Percentiles rank a stretch among this genome's conserved stretches.
phyloP scores from a whole-genome alignment of 2,797 vertebrate genomes.

The Eulemur mongoz region DNA sequence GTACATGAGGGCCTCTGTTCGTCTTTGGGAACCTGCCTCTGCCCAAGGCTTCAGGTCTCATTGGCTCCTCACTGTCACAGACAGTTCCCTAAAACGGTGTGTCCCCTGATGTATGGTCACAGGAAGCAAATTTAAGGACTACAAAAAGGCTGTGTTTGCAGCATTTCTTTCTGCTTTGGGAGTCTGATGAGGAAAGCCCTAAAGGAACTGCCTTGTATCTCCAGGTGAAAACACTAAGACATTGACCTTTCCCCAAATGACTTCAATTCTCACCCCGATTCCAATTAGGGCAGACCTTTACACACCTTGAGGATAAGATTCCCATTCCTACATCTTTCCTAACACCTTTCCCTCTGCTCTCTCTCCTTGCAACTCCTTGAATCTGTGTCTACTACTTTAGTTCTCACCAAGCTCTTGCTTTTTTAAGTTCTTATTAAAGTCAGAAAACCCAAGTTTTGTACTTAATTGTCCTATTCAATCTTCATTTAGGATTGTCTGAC shows the following conservation, averaged over 20 bases:
- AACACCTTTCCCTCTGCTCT: neutral
- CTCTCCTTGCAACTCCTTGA: neutral
- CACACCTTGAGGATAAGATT: accelerated
- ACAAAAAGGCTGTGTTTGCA: neutral
- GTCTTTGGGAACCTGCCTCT: neutral
- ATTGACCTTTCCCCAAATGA: neutral
- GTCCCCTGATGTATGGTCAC: neutral
- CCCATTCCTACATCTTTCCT: neutral
- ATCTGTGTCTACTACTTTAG: neutral
- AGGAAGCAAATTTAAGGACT: neutral
- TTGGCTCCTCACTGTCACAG: neutral
- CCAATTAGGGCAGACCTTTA: neutral
- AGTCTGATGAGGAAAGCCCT: neutral
- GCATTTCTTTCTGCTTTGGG: neutral
- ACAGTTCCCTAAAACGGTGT: neutral
- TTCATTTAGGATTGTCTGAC: neutral
- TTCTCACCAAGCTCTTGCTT: neutral
- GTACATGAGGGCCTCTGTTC: too few species aligned
- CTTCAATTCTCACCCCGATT: neutral
- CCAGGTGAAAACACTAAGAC: neutral
- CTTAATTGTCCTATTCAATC: neutral
- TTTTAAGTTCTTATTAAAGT: neutral
- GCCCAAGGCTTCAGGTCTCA: neutral
- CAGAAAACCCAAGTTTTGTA: neutral
- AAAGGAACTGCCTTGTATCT: neutral